Evolutionary conservation across 2,797 vertebrate genomes (phyloP).

Genomic region (Crocodylus rhombifer): DNA sequence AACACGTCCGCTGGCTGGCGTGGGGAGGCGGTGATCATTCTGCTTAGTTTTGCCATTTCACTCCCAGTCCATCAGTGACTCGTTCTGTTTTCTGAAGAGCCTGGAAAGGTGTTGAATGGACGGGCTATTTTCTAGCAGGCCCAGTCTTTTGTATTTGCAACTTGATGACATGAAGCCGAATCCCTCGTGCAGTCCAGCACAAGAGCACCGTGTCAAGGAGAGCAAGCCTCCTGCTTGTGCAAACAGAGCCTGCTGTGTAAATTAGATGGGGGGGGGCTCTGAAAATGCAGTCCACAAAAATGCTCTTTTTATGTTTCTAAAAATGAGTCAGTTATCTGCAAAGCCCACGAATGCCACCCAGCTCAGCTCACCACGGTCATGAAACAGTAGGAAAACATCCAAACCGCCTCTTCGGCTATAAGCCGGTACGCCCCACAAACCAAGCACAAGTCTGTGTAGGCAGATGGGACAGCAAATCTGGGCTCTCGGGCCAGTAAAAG

Average conservation of each 20-base stretch:
- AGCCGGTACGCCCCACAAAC: accelerated
- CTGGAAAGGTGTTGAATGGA: accelerated
- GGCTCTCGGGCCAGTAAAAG: neutral
- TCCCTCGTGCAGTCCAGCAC: accelerated
- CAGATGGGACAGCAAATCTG: accelerated
- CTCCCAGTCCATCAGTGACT: neutral
- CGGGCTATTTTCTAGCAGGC: accelerated
- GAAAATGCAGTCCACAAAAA: neutral
- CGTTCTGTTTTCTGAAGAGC: neutral
- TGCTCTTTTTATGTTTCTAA: neutral
- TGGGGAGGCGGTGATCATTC: neutral
- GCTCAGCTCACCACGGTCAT: accelerated
- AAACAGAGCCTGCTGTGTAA: neutral
- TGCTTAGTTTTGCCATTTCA: neutral
- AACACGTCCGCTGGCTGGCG: neutral
- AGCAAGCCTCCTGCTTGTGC: accelerated
- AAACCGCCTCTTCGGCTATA: accelerated
- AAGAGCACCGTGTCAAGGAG: accelerated
- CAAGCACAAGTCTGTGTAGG: accelerated
- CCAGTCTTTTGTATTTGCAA: neutral
- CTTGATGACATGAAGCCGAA: accelerated
- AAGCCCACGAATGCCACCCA: accelerated
- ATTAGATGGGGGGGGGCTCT: neutral
- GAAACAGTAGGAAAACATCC: neutral
- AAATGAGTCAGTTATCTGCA: accelerated